Base-by-base conservation (phyloP, 2,797 vertebrate genomes). In the Phoeniculus purpureus region DNA sequence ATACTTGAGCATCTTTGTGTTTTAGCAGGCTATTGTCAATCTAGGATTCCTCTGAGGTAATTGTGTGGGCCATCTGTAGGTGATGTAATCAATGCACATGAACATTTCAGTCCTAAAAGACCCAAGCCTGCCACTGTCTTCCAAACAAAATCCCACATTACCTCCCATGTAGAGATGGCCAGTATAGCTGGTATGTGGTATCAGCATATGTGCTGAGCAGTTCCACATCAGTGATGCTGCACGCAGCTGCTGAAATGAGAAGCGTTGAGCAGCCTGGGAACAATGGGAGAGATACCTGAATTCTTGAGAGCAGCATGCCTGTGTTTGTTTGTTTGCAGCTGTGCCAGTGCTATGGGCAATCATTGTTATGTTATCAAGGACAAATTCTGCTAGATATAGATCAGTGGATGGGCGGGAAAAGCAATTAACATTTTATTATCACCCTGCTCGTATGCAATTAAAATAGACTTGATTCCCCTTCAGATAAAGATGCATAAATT, bases 351-450 rank as follows among this genome's bases (percentile, higher is more conserved):
- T 73, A 70, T 1, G 6, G 73, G 76, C 43, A 43, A 16, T 14
- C 43, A 15, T 15, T 43, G 43, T 43, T 37, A 16, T 43, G 89
- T 72, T 34, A 82, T 68, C 89, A 94, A 96, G 93, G 87, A 71
- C 91, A 93, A 83, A 76, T 83, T 87, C 95, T 81, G 47, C 66
- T 45, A 92, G 95, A 95, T 96, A 95, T 12, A 89, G 87, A 96
- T 94, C 94, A 91, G 91, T 43, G 61, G 70, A 73, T 6, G 25
- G 87, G 70, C 85, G 89, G 91, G 60, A 92, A 95, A 95, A 91
- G 85, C 88, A 96, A 95, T 95, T 94, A 96, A 81, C 85, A 71
- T 93, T 94, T 90, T 87, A 89, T 94, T 95, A 91, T 92, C 92
- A 83, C 81, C 71, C 87, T 0, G 1, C 94, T 94, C 70, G n/a